Percentiles rank a stretch among this genome's conserved stretches.
phyloP scores from a whole-genome alignment of 2,113 vertebrate genomes.

The Anguilla japonica region DNA sequence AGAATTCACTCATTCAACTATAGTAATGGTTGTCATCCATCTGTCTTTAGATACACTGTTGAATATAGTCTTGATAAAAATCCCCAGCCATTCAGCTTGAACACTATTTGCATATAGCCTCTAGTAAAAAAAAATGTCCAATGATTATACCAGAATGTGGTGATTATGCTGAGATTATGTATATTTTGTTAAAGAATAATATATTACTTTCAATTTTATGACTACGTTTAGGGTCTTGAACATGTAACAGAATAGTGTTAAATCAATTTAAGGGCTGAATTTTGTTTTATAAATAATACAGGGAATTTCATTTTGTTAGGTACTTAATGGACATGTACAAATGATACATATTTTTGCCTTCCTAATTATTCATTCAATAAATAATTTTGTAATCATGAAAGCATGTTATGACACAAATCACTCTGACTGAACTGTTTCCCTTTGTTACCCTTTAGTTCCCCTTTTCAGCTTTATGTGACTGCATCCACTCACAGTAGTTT shows the following conservation, averaged over 20 bases:
- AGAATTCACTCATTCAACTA: not conserved
- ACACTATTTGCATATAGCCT: not conserved
- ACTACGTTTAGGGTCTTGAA: conserved; percentile 19
- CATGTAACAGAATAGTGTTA: not conserved
- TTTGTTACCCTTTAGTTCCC: too few species aligned
- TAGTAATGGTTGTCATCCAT: not conserved
- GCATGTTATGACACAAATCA: not conserved
- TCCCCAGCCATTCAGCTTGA: conserved; percentile 3
- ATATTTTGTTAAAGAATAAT: conserved; percentile 55
- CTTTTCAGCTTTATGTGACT: conserved; percentile 33
- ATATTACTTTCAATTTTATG: conserved; percentile 8
- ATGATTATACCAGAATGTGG: conserved; percentile 25
- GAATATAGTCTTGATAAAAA: not conserved
- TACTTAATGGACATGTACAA: conserved; percentile 42
- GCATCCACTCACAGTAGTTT: conserved; percentile 30
- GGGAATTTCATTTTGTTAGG: conserved; percentile 46
- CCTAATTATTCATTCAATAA: conserved; percentile 65
- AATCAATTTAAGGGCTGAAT: conserved; percentile 23
- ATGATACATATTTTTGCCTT: conserved; percentile 54
- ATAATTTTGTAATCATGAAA: conserved; percentile 62
- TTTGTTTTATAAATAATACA: conserved; percentile 47
- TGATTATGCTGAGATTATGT: conserved; percentile 32
- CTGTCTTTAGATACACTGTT: not conserved
- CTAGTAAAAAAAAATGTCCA: not conserved
- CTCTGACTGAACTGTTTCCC: too few species aligned